Base-by-base conservation (phyloP, 1,140 invertebrate genomes). In the Philaenus spumarius region DNA sequence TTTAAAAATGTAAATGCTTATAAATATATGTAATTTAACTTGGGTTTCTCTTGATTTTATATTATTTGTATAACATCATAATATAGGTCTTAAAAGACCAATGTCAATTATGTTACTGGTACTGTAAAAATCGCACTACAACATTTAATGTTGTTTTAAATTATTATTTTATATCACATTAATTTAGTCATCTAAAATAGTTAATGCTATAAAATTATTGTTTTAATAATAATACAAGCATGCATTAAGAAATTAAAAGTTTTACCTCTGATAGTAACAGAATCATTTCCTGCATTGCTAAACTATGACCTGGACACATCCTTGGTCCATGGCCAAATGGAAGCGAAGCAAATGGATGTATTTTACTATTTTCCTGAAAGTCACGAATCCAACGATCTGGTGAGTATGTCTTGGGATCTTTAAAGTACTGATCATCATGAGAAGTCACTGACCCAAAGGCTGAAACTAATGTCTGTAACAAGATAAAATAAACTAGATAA, bases 261-360 rank as follows among this genome's bases (percentile, higher is more conserved):
- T n/a, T 47, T 50, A 50, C 47, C 23, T 23, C 22, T 30, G 47
- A 24, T 11, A 50, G 30, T 6, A 53, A 14, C 2, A 34, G 9
- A 34, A 30, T 35, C 22, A 48, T 47, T 30, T 47, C 22, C 15
- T 30, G 15, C 26, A 55, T 24, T 12, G 43, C 71, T 51, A 77
- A 69, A 60, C 71, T 59, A 66, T 66, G 65, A 3, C 74, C 74
- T 55, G 78, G 73, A 64, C 75, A 78, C 37, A 71, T 71, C 26
- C 78, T 67, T 12, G 71, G 64, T 2, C 83, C 85, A 65, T 79
- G 80, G 19, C 84, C 84, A 73, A 86, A 87, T 5, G 83, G 79
- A 47, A 87, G 71, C 30, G 81, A 77, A 0, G 80, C 71, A 60
- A 80, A 85, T 0, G 82, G 82, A 71, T 84, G 74, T 30, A 70